Evolutionary conservation across 2,797 vertebrate genomes (phyloP).

Genomic region (Pachyuromys duprasi): DNA sequence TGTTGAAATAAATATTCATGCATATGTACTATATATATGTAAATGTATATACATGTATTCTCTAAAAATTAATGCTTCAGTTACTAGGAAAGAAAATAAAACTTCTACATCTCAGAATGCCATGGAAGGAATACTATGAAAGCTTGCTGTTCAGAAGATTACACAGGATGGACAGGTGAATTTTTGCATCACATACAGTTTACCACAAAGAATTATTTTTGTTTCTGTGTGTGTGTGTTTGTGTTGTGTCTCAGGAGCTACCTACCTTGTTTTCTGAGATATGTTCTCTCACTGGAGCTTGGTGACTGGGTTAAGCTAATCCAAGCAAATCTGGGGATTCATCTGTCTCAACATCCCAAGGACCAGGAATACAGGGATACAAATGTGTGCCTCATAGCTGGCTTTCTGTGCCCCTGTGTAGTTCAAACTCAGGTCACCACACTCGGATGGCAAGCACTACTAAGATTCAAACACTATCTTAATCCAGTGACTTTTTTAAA

Average conservation of each 20-base stretch:
- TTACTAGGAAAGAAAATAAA: constrained; percentile 9
- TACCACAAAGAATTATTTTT: neutral
- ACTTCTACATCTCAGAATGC: neutral
- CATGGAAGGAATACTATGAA: neutral
- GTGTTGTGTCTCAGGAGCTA: neutral
- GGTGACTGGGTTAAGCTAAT: neutral
- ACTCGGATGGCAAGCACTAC: too few relatives aligned
- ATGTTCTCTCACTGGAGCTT: neutral
- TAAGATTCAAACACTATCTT: neutral
- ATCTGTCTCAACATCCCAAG: neutral
- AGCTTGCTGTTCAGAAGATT: neutral
- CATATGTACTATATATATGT: neutral
- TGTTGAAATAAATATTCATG: neutral
- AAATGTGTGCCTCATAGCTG: neutral
- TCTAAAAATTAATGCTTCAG: constrained; percentile 31
- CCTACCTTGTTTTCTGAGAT: neutral
- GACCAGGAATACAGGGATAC: neutral
- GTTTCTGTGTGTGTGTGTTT: neutral
- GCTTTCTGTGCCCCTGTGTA: neutral
- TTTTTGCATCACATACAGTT: neutral
- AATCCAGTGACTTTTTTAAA: neutral
- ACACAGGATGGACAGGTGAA: neutral
- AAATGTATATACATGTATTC: neutral
- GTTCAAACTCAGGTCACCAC: neutral
- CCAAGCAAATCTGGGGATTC: too few relatives aligned